A percentile compares a stretch with the other conserved stretches of the same genome.
These are phyloP conservation scores for Chamaetylas fuelleborni DNA, from an alignment of 2,113 vertebrate species.

Conservation along the genomic window DNA sequence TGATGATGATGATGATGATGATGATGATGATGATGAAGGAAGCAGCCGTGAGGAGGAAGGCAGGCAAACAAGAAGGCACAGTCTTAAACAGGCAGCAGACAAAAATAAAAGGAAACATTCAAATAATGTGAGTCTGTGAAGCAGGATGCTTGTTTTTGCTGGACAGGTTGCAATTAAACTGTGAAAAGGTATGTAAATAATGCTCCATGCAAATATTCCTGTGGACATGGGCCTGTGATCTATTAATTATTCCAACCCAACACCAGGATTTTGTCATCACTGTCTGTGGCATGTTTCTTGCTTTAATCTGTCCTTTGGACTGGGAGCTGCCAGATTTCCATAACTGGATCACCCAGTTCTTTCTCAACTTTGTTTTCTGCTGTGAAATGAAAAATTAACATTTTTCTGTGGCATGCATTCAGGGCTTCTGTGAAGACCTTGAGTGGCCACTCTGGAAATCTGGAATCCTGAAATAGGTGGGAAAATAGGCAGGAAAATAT, in stretches of 20 bases:
- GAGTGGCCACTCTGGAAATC: neutral
- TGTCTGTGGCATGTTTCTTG: constrained; percentile 3
- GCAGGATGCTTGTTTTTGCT: neutral
- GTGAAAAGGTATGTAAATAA: neutral
- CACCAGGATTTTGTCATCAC: neutral
- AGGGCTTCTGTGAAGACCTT: neutral
- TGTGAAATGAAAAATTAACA: constrained; percentile 1
- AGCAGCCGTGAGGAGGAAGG: neutral
- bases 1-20: neutral
- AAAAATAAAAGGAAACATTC: neutral
- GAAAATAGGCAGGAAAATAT: neutral
- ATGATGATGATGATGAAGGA: neutral
- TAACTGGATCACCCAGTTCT: constrained; percentile 46
- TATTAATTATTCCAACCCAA: neutral
- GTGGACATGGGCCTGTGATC: neutral
- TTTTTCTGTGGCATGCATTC: constrained; percentile 3
- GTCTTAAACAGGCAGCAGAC: neutral
- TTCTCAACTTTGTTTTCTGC: constrained; percentile 24
- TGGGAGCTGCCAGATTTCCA: constrained; percentile 37
- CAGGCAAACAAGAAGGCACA: neutral
- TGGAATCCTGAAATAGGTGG: neutral
- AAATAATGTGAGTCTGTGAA: neutral
- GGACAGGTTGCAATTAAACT: constrained; percentile 7
- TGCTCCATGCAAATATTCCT: constrained; percentile 20
- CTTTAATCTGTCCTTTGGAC: constrained; percentile 54